Conservation (phyloP, 2,113 vertebrate genomes). For the Natator depressus region DNA sequence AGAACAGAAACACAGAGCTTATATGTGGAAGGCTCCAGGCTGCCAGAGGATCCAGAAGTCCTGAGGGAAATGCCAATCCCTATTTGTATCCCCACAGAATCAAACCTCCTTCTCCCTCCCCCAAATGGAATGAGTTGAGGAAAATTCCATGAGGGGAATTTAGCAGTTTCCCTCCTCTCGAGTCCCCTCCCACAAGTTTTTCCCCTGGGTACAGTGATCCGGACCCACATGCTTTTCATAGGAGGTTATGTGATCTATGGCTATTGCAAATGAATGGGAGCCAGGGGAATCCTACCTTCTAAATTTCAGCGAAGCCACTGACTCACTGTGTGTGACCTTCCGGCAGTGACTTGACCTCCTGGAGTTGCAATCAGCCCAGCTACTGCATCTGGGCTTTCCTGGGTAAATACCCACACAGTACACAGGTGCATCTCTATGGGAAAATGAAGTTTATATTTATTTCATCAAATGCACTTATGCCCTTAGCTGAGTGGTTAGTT, state of each 20-base stretch:
- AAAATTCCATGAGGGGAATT: neutral
- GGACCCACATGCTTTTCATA: neutral
- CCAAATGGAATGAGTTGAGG: neutral
- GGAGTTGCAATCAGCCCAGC: neutral
- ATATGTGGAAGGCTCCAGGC: neutral
- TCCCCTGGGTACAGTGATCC: neutral
- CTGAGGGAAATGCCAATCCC: neutral
- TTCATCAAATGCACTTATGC: neutral
- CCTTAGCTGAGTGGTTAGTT: neutral
- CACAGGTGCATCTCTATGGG: neutral
- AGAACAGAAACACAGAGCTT: neutral
- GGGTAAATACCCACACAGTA: constrained; percentile 1
- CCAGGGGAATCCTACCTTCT: constrained; percentile 27
- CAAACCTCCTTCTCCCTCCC: neutral
- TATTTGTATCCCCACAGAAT: neutral
- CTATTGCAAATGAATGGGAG: neutral
- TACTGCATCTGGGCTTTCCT: neutral
- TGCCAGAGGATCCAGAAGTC: neutral
- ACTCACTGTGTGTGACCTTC: neutral
- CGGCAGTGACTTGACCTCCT: constrained; percentile 31
- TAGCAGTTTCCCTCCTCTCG: neutral
- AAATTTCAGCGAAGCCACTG: constrained; percentile 11
- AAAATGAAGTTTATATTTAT: neutral
- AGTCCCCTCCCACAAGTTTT: neutral
- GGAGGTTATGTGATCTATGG: neutral